Base-by-base conservation (phyloP, 2,113 vertebrate species). In the Mastomys natalensis region DNA sequence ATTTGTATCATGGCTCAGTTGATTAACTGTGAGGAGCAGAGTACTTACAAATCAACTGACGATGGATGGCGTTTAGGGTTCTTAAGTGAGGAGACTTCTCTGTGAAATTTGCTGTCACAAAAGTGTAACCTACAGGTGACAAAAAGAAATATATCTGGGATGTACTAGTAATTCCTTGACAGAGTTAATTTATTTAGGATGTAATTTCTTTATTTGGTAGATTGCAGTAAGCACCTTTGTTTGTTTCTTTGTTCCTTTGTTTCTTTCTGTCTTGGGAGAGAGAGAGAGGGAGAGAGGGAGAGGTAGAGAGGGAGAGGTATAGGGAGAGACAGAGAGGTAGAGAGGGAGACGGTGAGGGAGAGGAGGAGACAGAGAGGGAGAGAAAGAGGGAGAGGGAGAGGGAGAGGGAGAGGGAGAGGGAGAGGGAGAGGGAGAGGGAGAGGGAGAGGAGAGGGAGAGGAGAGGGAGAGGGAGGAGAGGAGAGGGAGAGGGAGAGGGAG, bases 51-150 rank as follows among this genome's bases (percentile, higher is more conserved):
- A 58, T 10, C 68, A 95, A 60, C 29, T 72, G 89, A 51, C n/a
- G 1, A 53, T 92, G 15, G 19, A 62, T 62, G 60, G 8, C 15
- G 40, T 91, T 73, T 92, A 90, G 60, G 10, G 48, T 62, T 87
- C 60, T 72, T 22, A 66, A 51, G 11, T 70, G 58, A 94, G 31
- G 48, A 55, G 66, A 81, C 89, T 94, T 91, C 31, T 76, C n/a
- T 34, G 10, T 73, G 26, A 26, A 90, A 51, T 82, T 97, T 95
- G 43, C 2, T 90, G 74, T 88, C 88, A 95, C 22, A 76, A 92
- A 92, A 93, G 92, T 55, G 0, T 66, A 62, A 92, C 85, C 34
- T 92, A 19, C 76, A 80, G 60, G 48, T 88, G 24, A 92, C 34
- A 40, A 88, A 66, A 64, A 86, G 53, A 78, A 73, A 21, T 26